Evolutionary conservation across 2,888 invertebrate genomes (phyloP), one percentile per base, ranked within the genome.

Genomic region (Papilio gigon): DNA sequence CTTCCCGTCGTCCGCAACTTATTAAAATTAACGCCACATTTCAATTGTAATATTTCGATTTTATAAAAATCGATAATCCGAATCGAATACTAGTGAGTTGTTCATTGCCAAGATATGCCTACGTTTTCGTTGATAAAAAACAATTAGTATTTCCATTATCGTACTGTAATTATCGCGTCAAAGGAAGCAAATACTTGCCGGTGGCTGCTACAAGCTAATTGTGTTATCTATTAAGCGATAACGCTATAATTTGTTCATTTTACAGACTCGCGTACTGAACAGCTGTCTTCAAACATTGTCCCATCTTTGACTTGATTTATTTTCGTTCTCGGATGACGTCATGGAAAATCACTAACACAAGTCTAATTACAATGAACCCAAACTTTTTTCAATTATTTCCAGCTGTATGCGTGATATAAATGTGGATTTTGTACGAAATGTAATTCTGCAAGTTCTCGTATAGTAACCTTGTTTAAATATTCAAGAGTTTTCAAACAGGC

Each of bases 171-270:
- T 53, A 63, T 58, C 42, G 35, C n/a, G n/a, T 20, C 14, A 62
- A 68, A 58, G 63, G 58, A 63, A 68, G 62, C 25, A 27, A 68
- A 58, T 35, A 44, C 56, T 25, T 61, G 67, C 11, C 25, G 58
- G 58, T 40, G 44, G 30, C 63, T 62, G 44, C 8, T 27, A 62
- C 40, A 42, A 14, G 22, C 30, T 53, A 30, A 22, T 22, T 40
- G 22, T 22, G 50, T 42, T 67, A 67, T 67, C 62, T 61, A 30
- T 30, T 44, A 22, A 30, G 2, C 20, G 35, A 53, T 20, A 20
- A 33, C 25, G 6, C n/a, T 22, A 14, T 42, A 44, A n/a, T 68
- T 27, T 33, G n/a, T 20, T 25, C 25, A 14, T 14, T 40, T 42
- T 22, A 17, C 30, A 53, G 22, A 44, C 42, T 53, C 27, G 53